phyloP scores from a whole-genome alignment of 2,888 invertebrate genomes.

The Nudaria mundana region DNA sequence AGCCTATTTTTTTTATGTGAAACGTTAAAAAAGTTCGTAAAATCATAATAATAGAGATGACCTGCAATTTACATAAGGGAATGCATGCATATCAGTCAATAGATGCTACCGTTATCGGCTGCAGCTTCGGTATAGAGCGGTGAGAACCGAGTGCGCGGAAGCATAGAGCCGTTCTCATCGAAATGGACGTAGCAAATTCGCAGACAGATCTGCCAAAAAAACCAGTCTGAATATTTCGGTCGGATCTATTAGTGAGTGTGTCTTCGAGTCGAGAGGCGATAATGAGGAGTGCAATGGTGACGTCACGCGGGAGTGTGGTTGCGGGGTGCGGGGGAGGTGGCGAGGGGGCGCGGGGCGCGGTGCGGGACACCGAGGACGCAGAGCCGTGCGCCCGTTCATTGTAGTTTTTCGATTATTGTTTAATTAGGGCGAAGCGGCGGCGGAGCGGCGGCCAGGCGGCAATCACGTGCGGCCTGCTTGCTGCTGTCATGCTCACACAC shows the following conservation, averaged over 20 bases:
- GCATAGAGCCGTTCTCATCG: conserved; percentile 42
- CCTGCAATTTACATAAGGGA: conserved; percentile 4
- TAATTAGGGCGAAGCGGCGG: conserved; percentile 82
- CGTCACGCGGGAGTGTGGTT: conserved; percentile 54
- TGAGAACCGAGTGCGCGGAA: conserved; percentile 39
- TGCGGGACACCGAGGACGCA: conserved; percentile 63
- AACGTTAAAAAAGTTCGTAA: neutral
- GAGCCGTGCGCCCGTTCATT: conserved; percentile 79
- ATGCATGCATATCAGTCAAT: conserved; percentile 12
- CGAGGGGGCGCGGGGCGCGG: conserved; percentile 30
- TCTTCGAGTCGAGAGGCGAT: conserved; percentile 71
- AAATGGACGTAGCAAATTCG: conserved; percentile 41
- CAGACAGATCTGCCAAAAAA: conserved; percentile 48
- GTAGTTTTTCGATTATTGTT: conserved; percentile 82
- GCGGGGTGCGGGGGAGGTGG: conserved; percentile 27
- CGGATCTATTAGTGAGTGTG: conserved; percentile 60
- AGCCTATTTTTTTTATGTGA: conserved; percentile 1
- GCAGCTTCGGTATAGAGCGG: conserved; percentile 23
- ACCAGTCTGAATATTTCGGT: conserved; percentile 55
- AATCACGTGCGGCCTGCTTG: conserved; percentile 57
- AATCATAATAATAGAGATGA: neutral
- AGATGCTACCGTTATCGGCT: conserved; percentile 19
- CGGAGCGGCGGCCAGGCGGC: conserved; percentile 74
- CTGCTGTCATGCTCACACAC: conserved; percentile 3
- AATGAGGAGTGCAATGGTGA: conserved; percentile 77